Base-by-base conservation (phyloP, 1,140 invertebrate genomes). In the Asobara japonica region DNA sequence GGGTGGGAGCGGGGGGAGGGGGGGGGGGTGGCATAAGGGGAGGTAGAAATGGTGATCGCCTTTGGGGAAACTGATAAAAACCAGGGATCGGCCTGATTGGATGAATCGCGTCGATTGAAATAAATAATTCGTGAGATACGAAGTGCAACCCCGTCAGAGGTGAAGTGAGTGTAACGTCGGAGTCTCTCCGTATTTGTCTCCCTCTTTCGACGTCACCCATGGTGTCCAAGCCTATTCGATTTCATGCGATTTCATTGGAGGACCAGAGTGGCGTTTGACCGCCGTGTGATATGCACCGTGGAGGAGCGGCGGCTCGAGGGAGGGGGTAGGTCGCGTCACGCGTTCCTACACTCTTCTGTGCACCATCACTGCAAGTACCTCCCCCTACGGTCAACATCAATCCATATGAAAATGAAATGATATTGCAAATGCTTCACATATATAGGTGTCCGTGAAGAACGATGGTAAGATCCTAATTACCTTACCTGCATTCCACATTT, bases 281-380 rank as follows among this genome's bases (percentile, higher is more conserved):
- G 81, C 82, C 79, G 82, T 80, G 81, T 80, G 81, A 84, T 83
- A 82, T 81, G 79, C 79, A 81, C 78, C 74, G 78, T 76, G 77
- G 72, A 67, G 73, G 72, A 74, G 72, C 66, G 45, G 69, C 38
- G n/a, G 45, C 33, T 20, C 65, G 45, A 65, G 66, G 56, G 56
- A 25, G 29, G 11, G 27, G 31, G 8, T 11, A 38, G 4, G 7
- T 13, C 51, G 33, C 29, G 76, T 80, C 75, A 73, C 76, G 72
- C 75, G 72, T 69, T 74, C 73, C 68, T 65, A 62, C 61, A 31
- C 73, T 71, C 70, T 61, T 36, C 30, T 74, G n/a, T n/a, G n/a
- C 20, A 69, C 10, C 31, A 16, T 13, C 41, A 13, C 41, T 45
- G 41, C 41, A 45, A 18, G 3, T n/a, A 5, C 13, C 38, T n/a